phyloP scores from a whole-genome alignment of 2,888 invertebrate genomes.

The Lasius fuliginosus region DNA sequence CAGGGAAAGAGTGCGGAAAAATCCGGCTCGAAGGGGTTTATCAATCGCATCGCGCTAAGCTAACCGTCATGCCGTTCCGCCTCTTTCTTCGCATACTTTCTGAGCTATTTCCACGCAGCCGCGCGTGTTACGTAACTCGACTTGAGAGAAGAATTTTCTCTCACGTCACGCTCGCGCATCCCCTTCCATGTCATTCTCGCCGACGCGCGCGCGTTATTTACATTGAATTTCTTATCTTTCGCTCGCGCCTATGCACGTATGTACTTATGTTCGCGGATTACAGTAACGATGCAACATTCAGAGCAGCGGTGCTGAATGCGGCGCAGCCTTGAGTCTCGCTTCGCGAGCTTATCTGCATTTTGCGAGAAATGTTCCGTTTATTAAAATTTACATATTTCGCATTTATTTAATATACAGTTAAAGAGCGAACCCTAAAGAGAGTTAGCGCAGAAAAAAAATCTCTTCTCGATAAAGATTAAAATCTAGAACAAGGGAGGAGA shows the following conservation, averaged over 20 bases:
- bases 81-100: constrained; percentile 30
- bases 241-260: constrained; percentile 46
- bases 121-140: constrained; percentile 53
- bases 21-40: constrained; percentile 36
- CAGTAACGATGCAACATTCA: constrained; percentile 47
- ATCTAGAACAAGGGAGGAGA: background rate
- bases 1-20: constrained; percentile 32
- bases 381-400: background rate
- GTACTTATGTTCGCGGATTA: constrained; percentile 54
- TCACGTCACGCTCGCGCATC: constrained; percentile 50
- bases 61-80: constrained; percentile 40
- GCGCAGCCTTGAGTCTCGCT: background rate
- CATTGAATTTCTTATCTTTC: constrained; percentile 57
- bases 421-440: background rate
- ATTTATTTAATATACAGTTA: background rate
- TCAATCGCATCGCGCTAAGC: constrained; percentile 31
- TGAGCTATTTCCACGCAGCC: constrained; percentile 51
- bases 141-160: constrained; percentile 54
- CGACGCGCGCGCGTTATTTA: constrained; percentile 48
- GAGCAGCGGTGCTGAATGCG: constrained; percentile 32
- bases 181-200: constrained; percentile 38
- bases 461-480: background rate
- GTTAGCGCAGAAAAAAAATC: background rate
- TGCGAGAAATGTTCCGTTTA: background rate
- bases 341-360: background rate